phyloP scores from a whole-genome alignment of 2,888 invertebrate genomes.

The Bimastos eiseni region DNA sequence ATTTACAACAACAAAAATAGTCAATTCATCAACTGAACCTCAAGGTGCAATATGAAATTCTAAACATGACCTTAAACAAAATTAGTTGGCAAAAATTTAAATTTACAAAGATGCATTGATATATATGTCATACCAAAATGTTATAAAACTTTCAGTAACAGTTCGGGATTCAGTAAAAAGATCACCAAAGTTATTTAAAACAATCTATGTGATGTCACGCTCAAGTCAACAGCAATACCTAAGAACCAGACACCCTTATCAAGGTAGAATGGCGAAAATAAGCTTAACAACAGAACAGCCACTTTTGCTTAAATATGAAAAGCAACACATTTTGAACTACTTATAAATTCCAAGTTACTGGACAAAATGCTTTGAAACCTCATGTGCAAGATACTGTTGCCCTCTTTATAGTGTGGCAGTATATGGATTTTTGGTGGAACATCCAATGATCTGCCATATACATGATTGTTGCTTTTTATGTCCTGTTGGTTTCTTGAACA shows the following conservation, averaged over 20 bases:
- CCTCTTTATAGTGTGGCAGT: no score
- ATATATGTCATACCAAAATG: not conserved
- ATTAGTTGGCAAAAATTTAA: not conserved
- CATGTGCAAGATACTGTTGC: no score
- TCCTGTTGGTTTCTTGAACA: no score
- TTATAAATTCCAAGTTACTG: not conserved
- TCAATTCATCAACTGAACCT: not conserved
- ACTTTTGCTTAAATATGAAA: not conserved
- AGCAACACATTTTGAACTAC: not conserved
- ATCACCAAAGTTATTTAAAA: not conserved
- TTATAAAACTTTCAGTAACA: not conserved
- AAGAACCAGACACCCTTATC: not conserved
- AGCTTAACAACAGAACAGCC: not conserved
- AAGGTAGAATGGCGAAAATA: not conserved
- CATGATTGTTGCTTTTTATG: no score
- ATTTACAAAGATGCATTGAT: no score
- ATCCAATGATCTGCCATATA: no score
- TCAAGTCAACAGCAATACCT: not conserved
- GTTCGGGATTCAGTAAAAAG: not conserved
- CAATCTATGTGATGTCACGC: not conserved
- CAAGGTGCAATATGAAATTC: not conserved
- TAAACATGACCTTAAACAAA: not conserved
- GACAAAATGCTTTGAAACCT: not conserved
- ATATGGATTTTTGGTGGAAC: no score
- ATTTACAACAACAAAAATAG: not conserved